phyloP scores from a whole-genome alignment of 2,888 invertebrate species.

The Chloroclystis v-ata region DNA sequence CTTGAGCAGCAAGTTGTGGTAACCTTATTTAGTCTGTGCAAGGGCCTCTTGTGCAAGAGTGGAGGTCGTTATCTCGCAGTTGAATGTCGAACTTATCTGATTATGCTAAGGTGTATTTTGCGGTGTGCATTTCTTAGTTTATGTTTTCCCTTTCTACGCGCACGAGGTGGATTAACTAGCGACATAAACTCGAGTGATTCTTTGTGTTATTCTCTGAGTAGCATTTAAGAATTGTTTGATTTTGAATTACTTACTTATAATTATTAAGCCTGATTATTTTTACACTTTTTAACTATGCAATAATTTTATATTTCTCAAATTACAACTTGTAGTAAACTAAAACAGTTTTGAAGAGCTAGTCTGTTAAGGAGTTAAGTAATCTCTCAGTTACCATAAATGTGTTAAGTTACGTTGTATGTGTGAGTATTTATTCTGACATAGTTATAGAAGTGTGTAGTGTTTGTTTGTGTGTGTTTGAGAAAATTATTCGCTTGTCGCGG shows the following conservation, averaged over 20 bases:
- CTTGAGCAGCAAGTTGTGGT: slow-evolving; percentile 1
- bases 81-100: slow-evolving; percentile 24
- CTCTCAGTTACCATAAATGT: slow-evolving; percentile 15
- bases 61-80: slow-evolving; percentile 4
- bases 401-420: slow-evolving; percentile 15
- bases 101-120: slow-evolving; percentile 13
- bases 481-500: slow-evolving; percentile 6
- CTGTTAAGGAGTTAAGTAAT: neutral
- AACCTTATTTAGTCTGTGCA: neutral
- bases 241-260: no score
- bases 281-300: neutral
- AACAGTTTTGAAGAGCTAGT: neutral
- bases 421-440: slow-evolving; percentile 9
- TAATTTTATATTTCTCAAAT: no score
- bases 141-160: slow-evolving; percentile 26
- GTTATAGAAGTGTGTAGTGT: neutral
- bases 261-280: no score
- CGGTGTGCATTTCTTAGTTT: slow-evolving; percentile 22
- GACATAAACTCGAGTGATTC: slow-evolving; percentile 7
- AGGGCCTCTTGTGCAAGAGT: slow-evolving; percentile 17
- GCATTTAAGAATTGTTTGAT: neutral
- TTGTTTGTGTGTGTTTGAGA: slow-evolving; percentile 7
- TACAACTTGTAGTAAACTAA: no score
- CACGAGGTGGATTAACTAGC: slow-evolving; percentile 26
- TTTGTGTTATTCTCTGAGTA: neutral